phyloP scores from a whole-genome alignment of 2,113 vertebrate species.

The Dasypus novemcinctus region DNA sequence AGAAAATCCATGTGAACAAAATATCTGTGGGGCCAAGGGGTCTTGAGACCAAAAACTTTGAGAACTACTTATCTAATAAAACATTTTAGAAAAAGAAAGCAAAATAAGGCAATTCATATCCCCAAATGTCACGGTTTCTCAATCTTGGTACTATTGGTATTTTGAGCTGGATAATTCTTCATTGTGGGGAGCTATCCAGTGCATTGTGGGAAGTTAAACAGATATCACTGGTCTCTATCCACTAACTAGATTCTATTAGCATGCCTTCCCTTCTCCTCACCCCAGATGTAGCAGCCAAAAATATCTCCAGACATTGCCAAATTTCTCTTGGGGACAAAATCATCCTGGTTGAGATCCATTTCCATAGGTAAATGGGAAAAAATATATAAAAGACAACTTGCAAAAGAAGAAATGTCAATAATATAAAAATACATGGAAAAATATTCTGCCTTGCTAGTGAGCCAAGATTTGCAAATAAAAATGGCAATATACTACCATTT shows the following conservation, averaged over 20 bases:
- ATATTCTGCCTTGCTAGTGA: background rate
- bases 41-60: background rate
- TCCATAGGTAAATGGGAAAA: background rate
- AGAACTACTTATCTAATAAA: background rate
- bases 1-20: background rate
- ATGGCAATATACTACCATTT: background rate
- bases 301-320: background rate
- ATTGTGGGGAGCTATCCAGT: background rate
- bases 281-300: background rate
- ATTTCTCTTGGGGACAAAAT: background rate
- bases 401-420: conserved; percentile 6
- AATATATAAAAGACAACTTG: conserved; percentile 4
- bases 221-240: background rate
- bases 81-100: background rate
- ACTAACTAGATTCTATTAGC: background rate
- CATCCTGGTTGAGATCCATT: background rate
- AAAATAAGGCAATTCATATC: background rate
- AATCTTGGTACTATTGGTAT: background rate
- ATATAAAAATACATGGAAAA: background rate
- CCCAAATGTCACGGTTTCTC: background rate
- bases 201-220: background rate
- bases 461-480: conserved; percentile 46
- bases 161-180: background rate
- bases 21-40: background rate
- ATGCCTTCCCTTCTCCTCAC: rapidly evolving